phyloP scores from a whole-genome alignment of 2,888 invertebrate genomes.

The Brachylomia viminalis region DNA sequence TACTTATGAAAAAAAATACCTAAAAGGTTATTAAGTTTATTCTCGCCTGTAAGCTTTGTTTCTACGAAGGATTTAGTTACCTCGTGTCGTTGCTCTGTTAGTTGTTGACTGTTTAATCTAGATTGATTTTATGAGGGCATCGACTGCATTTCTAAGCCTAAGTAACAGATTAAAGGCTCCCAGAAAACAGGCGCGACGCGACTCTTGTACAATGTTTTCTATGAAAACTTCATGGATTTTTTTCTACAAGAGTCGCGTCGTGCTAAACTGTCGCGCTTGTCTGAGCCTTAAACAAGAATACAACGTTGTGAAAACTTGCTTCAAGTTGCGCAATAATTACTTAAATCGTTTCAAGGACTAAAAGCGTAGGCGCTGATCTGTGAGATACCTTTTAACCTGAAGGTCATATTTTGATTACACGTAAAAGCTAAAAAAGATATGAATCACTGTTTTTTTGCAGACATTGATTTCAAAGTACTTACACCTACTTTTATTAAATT shows the following conservation, averaged over 20 bases:
- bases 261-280: no score
- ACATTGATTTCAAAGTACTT: constrained; percentile 8
- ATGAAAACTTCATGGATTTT: no score
- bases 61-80: constrained; percentile 45
- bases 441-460: constrained; percentile 23
- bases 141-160: not conserved
- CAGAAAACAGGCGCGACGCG: no score
- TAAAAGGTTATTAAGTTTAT: constrained; percentile 38
- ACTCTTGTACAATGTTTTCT: no score
- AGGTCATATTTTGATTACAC: constrained; percentile 28
- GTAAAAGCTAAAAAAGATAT: constrained; percentile 18
- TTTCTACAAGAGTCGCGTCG: no score
- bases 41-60: constrained; percentile 38
- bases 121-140: constrained; percentile 26
- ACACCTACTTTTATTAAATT: constrained; percentile 48
- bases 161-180: no score
- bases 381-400: constrained; percentile 14
- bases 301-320: constrained; percentile 23
- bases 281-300: constrained; percentile 3
- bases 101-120: constrained; percentile 16
- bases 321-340: constrained; percentile 32
- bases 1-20: constrained; percentile 15
- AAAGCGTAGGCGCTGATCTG: constrained; percentile 10
- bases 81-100: constrained; percentile 3
- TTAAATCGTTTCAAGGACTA: constrained; percentile 35